Evolutionary conservation across 2,888 invertebrate genomes (phyloP).

Genomic region (Tiliacea citrago): DNA sequence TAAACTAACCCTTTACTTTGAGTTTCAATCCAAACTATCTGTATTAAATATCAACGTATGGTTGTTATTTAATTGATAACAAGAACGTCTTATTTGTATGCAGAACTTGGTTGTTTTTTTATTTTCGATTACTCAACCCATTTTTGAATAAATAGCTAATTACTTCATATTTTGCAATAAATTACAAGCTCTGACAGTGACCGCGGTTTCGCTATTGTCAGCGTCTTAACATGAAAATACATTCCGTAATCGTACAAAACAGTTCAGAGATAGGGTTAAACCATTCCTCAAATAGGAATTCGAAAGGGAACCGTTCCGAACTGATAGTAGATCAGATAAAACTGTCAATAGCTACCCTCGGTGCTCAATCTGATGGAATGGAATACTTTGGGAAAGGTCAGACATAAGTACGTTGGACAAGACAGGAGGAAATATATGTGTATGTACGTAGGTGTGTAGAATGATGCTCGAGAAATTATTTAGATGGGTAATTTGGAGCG

Average conservation of each 20-base stretch:
- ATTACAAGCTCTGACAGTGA: too few relatives aligned
- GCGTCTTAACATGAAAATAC: constrained; percentile 43
- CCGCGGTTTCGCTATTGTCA: too few relatives aligned
- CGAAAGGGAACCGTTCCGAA: constrained; percentile 66
- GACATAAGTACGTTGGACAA: constrained; percentile 46
- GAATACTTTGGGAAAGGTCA: constrained; percentile 64
- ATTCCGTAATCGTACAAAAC: constrained; percentile 48
- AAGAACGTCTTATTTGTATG: too few relatives aligned
- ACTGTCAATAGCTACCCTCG: constrained; percentile 72
- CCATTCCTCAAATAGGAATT: constrained; percentile 67
- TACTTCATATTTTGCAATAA: too few relatives aligned
- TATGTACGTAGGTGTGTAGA: not conserved
- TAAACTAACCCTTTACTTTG: too few relatives aligned
- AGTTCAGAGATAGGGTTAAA: constrained; percentile 57
- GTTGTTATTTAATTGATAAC: too few relatives aligned
- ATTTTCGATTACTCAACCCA: too few relatives aligned
- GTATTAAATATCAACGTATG: too few relatives aligned
- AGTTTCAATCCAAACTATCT: too few relatives aligned
- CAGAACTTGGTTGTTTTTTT: too few relatives aligned
- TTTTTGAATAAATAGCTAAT: too few relatives aligned
- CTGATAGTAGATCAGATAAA: constrained; percentile 76
- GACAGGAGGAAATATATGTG: constrained; percentile 28
- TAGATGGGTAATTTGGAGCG: not conserved
- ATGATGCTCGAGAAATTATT: not conserved
- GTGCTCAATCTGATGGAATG: constrained; percentile 70